phyloP scores from a whole-genome alignment of 2,113 vertebrate genomes.

The Motacilla tschutschensis region DNA sequence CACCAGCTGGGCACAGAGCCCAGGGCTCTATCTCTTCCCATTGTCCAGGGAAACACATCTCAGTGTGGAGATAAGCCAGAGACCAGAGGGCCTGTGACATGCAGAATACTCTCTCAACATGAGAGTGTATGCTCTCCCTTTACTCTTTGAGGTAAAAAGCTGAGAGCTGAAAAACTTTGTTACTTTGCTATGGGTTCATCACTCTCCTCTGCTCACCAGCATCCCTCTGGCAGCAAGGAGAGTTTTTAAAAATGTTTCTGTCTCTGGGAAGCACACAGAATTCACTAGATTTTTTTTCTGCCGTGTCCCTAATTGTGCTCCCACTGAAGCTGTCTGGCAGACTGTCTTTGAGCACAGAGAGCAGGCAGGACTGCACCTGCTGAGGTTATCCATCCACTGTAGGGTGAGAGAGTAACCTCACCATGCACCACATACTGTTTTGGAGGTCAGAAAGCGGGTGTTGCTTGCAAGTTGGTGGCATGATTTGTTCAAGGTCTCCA shows the following conservation, averaged over 20 bases:
- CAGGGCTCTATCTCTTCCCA: background rate
- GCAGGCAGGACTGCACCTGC: rapidly evolving
- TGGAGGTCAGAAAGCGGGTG: background rate
- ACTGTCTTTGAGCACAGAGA: background rate
- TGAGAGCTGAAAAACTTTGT: background rate
- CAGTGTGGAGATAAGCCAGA: background rate
- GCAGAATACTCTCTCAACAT: background rate
- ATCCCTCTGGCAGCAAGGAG: background rate
- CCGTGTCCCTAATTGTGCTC: background rate
- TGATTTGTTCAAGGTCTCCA: background rate
- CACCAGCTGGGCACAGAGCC: rapidly evolving
- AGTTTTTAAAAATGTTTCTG: background rate
- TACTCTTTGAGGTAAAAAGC: background rate
- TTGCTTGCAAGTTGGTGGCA: rapidly evolving
- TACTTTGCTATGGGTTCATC: background rate
- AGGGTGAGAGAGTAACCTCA: background rate
- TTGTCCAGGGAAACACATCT: background rate
- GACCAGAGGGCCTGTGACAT: rapidly evolving
- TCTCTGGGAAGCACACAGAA: background rate
- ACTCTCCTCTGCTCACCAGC: background rate
- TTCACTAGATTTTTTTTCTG: background rate
- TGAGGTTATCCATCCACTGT: background rate
- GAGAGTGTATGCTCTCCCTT: background rate
- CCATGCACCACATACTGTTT: rapidly evolving
- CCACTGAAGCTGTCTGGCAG: background rate